A percentile compares a stretch with the other conserved stretches of the same genome.
These are phyloP conservation scores for Phalera bucephala DNA, from an alignment of 2,888 invertebrate species.

Conservation along the genomic window DNA sequence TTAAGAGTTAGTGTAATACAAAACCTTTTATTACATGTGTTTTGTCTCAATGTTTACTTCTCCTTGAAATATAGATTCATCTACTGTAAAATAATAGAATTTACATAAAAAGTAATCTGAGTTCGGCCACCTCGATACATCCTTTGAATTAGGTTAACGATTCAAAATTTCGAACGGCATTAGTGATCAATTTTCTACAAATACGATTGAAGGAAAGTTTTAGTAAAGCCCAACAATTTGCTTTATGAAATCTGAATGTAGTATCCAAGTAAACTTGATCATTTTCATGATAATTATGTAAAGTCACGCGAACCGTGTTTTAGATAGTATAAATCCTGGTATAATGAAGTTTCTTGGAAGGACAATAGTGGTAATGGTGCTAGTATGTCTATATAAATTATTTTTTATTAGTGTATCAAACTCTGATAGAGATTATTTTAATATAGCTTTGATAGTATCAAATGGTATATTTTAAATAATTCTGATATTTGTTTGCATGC, in stretches of 20 bases:
- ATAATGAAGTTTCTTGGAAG: slow-evolving; percentile 37
- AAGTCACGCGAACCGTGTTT: slow-evolving; percentile 72
- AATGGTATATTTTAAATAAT: too few species aligned
- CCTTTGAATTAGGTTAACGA: slow-evolving; percentile 64
- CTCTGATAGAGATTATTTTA: too few species aligned
- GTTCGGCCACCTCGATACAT: too few species aligned
- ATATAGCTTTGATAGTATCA: too few species aligned
- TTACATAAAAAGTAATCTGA: too few species aligned
- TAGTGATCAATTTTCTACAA: slow-evolving; percentile 74
- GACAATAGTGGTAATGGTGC: slow-evolving; percentile 21
- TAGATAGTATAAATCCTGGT: slow-evolving; percentile 41
- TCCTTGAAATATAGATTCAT: too few species aligned
- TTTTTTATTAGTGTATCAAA: slow-evolving; percentile 5
- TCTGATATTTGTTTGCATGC: too few species aligned
- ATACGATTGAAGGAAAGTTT: slow-evolving; percentile 75
- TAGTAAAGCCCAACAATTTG: slow-evolving; percentile 74
- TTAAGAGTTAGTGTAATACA: too few species aligned
- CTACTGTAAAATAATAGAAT: too few species aligned
- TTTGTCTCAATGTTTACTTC: too few species aligned
- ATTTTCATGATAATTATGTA: slow-evolving; percentile 68
- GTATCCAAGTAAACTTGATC: slow-evolving; percentile 61
- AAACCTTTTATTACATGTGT: too few species aligned
- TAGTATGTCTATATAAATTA: neutral
- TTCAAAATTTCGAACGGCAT: slow-evolving; percentile 67
- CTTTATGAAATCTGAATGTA: slow-evolving; percentile 73